Evolutionary conservation across 2,888 invertebrate species (phyloP), one percentile per base, ranked within the genome.

Genomic region (Athalia rosae): DNA sequence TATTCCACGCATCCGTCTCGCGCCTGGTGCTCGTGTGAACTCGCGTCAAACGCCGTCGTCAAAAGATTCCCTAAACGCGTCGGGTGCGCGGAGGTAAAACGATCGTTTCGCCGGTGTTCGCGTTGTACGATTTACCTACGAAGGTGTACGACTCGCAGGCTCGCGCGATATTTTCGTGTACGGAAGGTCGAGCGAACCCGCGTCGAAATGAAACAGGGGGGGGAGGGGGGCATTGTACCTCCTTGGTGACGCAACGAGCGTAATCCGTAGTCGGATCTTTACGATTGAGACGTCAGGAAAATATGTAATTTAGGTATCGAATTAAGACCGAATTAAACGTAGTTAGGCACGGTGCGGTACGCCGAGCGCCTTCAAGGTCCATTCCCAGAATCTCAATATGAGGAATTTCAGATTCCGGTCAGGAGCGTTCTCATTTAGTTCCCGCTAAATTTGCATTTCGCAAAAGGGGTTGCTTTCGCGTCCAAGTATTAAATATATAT

Each of bases 381-480:
- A 61, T 62, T 61, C 74, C 74, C 59, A 41, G 74, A 74, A 74
- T 61, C 74, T 62, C 61, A 74, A 74, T 74, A 74, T 61, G 50
- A 74, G 74, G 28, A 61, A 59, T 74, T 74, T 62, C 48, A 61
- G 61, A 74, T 74, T 74, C 61, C 61, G 74, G 74, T 74, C 74
- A 74, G 74, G 74, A 74, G 47, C 74, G 61, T 43, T 74, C 74
- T 74, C 74, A 74, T 74, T 74, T 74, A 74, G 74, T 62, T 61
- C 59, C 61, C 15, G 74, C 59, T 59, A 74, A 74, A 74, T 74
- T 74, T 74, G 74, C 74, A 74, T 74, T 74, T 74, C 74, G 59
- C 61, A 59, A 74, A 74, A 74, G 61, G 74, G 74, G 74, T 61
- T 53, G 28, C 15, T 48, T 61, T 9, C 61, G 28, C 28, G 58